Evolutionary conservation across 2,888 invertebrate species (phyloP), one percentile per base, ranked within the genome.

Genomic region (Pseudanteris insignis): DNA sequence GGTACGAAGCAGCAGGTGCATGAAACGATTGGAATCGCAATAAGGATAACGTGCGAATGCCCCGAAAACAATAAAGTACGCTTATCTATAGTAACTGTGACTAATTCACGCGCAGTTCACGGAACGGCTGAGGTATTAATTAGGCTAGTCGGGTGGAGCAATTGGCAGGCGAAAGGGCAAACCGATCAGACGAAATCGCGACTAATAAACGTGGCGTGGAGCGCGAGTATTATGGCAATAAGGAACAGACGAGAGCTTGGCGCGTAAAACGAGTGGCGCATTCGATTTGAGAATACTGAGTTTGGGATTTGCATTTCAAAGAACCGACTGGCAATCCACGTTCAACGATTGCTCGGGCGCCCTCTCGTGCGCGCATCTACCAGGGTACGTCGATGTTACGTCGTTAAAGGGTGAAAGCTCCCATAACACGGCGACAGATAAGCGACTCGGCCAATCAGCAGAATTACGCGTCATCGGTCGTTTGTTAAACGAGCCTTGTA

Each of bases 401-500:
- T 57, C 41, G 26, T 55, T 55, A 64, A 48, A 59, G 64, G 58
- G 54, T 59, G 58, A 47, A 50, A 64, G 57, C n/a, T n/a, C n/a
- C n/a, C n/a, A n/a, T n/a, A n/a, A n/a, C n/a, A n/a, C n/a, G n/a
- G n/a, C n/a, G n/a, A n/a, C n/a, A 64, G 57, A 58, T 64, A 64
- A 62, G 61, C 61, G 58, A 61, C 54, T 51, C 58, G 44, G 55
- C 64, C 64, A 64, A 64, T 51, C 51, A 62, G 51, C 54, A 58
- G 55, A 43, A 61, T 62, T 58, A 64, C 51, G 62, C 59, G 55
- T 59, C 62, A 55, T 65, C 62, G 64, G 48, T 50, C 59, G 62
- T 65, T 62, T 59, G 64, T 62, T 64, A 62, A 64, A 64, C 64
- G 62, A 62, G 55, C 61, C 62, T 64, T 61, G 62, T 51, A 59